These are phyloP conservation scores for Quadroppia sp. DNA, from an alignment of 2,888 invertebrate genomes.

Conservation along the genomic window DNA sequence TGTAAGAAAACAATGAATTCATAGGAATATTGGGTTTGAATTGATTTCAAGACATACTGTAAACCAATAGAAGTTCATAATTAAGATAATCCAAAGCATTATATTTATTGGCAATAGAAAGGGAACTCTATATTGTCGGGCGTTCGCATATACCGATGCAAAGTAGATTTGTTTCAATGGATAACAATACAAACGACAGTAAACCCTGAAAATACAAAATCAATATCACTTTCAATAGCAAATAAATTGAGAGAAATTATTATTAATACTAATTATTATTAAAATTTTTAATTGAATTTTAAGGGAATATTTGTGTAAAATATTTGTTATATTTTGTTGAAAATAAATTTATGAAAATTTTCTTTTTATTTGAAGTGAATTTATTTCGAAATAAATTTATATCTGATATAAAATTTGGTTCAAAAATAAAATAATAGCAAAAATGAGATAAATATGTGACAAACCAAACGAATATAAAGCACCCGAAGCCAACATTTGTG, in stretches of 20 bases:
- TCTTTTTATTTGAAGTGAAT: no score
- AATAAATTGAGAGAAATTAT: no score
- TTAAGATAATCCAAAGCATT: constrained; percentile 50
- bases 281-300: no score
- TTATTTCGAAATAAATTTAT: no score
- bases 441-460: no score
- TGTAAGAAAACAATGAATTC: constrained; percentile 38
- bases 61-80: constrained; percentile 53
- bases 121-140: constrained; percentile 47
- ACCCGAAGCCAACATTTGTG: constrained; percentile 48
- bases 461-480: constrained; percentile 49
- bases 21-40: constrained; percentile 5
- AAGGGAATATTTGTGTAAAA: no score
- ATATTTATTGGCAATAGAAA: constrained; percentile 51
- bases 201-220: constrained; percentile 48
- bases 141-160: constrained; percentile 48
- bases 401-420: no score
- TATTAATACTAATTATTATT: no score
- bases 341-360: no score
- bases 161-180: constrained; percentile 52
- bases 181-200: constrained; percentile 52
- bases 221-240: background rate
- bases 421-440: no score
- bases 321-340: no score
- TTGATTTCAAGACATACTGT: constrained; percentile 48